phyloP scores from a whole-genome alignment of 2,797 vertebrate species.

The Microcaecilia unicolor region DNA sequence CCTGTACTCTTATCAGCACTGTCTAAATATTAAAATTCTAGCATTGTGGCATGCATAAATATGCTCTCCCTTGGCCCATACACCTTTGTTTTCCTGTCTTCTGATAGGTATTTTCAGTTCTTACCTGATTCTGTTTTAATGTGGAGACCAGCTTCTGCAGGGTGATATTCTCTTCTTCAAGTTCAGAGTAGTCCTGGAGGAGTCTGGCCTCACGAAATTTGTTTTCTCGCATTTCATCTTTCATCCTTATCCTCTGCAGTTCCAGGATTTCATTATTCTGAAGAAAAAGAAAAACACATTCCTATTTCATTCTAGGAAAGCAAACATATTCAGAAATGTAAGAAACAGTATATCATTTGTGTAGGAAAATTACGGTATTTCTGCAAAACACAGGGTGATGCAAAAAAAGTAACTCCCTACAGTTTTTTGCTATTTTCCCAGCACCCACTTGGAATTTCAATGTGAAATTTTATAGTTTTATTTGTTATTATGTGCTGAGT shows the following conservation, averaged over 20 bases:
- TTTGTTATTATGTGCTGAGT: no score
- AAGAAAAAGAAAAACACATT: not conserved
- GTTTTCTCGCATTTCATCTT: constrained; percentile 91
- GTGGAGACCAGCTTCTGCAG: constrained; percentile 94
- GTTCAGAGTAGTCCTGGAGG: constrained; percentile 93
- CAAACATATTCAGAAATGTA: not conserved
- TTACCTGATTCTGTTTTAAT: constrained; percentile 87
- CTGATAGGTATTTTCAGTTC: not conserved
- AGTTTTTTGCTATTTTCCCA: no score
- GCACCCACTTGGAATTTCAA: no score
- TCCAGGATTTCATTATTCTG: constrained; percentile 88
- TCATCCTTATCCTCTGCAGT: constrained; percentile 84
- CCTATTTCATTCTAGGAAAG: not conserved
- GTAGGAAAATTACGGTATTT: no score
- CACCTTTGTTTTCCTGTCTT: no score
- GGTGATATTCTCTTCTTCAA: constrained; percentile 96
- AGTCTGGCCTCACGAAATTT: constrained; percentile 89
- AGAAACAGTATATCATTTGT: not conserved
- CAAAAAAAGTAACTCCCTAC: no score
- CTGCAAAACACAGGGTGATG: no score
- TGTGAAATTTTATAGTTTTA: no score
- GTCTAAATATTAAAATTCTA: no score
- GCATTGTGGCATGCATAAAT: no score
- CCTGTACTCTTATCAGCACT: no score
- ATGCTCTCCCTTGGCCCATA: no score